A percentile compares a stretch with the other conserved stretches of the same genome.
phyloP scores from a whole-genome alignment of 2,113 vertebrate genomes.

The Bos javanicus region DNA sequence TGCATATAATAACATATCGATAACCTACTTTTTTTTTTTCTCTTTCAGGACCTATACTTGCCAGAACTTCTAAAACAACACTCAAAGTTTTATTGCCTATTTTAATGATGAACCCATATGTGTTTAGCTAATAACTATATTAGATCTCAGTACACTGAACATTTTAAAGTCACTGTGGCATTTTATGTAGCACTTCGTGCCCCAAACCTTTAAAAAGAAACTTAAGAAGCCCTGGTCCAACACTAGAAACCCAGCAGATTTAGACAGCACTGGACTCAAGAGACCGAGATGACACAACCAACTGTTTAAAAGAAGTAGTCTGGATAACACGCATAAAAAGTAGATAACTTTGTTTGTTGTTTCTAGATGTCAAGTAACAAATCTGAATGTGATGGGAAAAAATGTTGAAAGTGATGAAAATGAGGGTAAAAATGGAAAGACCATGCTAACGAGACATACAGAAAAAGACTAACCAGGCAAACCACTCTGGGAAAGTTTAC shows the following conservation, averaged over 20 bases:
- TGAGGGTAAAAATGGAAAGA: not conserved
- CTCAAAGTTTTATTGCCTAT: not conserved
- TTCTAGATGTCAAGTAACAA: not conserved
- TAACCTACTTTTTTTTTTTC: not conserved
- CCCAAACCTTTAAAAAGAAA: not conserved
- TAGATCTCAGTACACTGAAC: fast-evolving
- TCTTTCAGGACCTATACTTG: not conserved
- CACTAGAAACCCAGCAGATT: not conserved
- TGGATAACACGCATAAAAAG: not conserved
- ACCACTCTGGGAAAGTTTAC: fast-evolving
- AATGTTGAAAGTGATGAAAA: not conserved
- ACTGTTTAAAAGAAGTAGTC: not conserved
- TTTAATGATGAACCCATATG: not conserved
- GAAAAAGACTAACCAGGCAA: no score
- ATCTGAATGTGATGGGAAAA: not conserved
- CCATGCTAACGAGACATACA: fast-evolving
- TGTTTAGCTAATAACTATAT: not conserved
- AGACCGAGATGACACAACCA: not conserved
- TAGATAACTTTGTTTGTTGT: not conserved
- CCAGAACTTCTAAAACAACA: not conserved
- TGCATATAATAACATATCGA: not conserved
- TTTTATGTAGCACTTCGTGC: not conserved
- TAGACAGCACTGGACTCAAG: not conserved
- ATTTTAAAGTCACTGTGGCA: not conserved
- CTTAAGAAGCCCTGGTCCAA: not conserved